Base-by-base conservation (phyloP, 1,140 invertebrate species). In the Danaus melanippus region DNA sequence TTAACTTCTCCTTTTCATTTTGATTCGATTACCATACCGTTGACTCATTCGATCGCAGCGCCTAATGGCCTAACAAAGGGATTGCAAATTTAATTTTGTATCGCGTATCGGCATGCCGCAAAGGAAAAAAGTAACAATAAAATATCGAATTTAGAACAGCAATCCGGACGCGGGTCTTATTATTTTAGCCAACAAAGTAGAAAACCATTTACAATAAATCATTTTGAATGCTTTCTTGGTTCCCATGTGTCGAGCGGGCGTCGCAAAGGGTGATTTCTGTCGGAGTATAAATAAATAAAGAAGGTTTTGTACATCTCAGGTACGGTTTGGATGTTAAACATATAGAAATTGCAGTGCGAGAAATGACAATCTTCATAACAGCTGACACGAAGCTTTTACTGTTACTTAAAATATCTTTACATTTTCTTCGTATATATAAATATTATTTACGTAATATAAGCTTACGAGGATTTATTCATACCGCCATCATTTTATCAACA, bases 171-270 rank as follows among this genome's bases (percentile, higher is more conserved):
- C 74, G 66, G 69, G 59, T 66, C 75, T 83, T 84, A 84, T 86
- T 86, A 86, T 86, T 86, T 86, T 86, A 86, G 78, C 83, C 83
- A 83, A 86, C 83, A 86, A 86, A 81, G 83, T 86, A 84, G 83
- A 86, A 85, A 86, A 83, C 83, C 80, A 86, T 86, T 86, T 86
- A 86, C 80, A 83, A 86, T 86, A 86, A 86, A 86, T 86, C 83
- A 86, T 84, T 84, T 84, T 81, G 80, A 84, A 82, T 79, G 80
- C 77, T 76, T 82, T 83, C 80, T 84, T 71, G 79, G 80, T 86
- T 80, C 79, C 73, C 82, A 76, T 79, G 71, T 74, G 71, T 75
- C 74, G 78, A 80, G 77, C 74, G 78, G 75, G 74, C 80, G 76
- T 76, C 79, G 80, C 80, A 84, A 86, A 86, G 83, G 80, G 83